Base-by-base conservation (phyloP, 2,888 invertebrate genomes). In the Nomada ruficornis region DNA sequence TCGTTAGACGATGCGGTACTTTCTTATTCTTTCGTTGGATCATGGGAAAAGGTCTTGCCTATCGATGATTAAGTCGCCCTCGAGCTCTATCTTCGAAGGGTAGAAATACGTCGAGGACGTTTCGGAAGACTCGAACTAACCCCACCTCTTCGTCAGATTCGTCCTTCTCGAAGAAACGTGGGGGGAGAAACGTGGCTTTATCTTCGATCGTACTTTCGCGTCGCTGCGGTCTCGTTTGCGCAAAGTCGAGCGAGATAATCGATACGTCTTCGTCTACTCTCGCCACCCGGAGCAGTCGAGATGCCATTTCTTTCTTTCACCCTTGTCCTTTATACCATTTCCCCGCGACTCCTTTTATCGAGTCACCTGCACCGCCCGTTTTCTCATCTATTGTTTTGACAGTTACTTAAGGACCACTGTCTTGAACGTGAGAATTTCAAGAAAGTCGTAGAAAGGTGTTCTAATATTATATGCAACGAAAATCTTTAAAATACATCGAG, bases 221-320 rank as follows among this genome's bases (percentile, higher is more conserved):
- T 78, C 79, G 81, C 89, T 88, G 88, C 83, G 86, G 86, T 89
- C 87, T 89, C 89, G 82, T 89, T 89, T 87, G 89, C 89, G 89
- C 86, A 89, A 89, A 89, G 89, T 89, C 88, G 80, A 84, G 81
- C 83, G 68, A 70, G 85, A 88, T 88, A 88, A 88, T 88, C 88
- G 89, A 88, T 88, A 89, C 85, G 88, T 89, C 89, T 89, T 88
- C 86, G 89, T 88, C 86, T 82, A 68, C 78, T 79, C 80, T 80
- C 88, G 85, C 83, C 83, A 77, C 76, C 79, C 78, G 74, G 77
- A 80, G 71, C 77, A 64, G 55, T 57, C 71, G 80, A 36, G 83
- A 86, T 75, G 80, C 77, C 81, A 77, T 75, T 86, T 83, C 80
- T 86, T 70, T 75, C 69, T 54, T 77, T 62, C 84, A 44, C 62